Base-by-base conservation (phyloP, 2,113 vertebrate genomes). In the Takifugu bimaculatus region DNA sequence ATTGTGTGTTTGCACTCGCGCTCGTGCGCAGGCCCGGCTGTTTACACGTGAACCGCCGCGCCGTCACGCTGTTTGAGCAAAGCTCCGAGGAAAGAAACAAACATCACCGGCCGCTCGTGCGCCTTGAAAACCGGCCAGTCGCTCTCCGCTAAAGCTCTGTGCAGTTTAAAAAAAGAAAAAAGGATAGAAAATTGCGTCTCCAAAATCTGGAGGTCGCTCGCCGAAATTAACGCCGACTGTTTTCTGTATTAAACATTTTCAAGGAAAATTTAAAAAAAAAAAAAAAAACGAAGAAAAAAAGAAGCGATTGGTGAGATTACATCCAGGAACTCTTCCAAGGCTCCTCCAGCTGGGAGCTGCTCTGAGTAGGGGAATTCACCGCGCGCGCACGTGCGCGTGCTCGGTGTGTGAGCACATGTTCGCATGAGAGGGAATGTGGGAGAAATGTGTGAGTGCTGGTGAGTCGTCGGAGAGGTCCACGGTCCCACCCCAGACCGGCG, bases 71-170 rank as follows among this genome's bases (percentile, higher is more conserved):
- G 87, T 87, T 88, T 87, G 78, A 74, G 79, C 78, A 76, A 77
- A 85, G 68, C 68, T 83, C 78, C 1, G 61, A 77, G 70, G 79
- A 82, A 81, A 84, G 77, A 87, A 86, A 87, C 79, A 87, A 85
- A 88, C 83, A 86, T 85, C 85, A 86, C 82, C 77, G 74, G 72
- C 70, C 67, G 27, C 74, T 85, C 81, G 82, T 87, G 86, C 71
- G 85, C 81, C 83, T 80, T 83, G 83, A 83, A 70, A 69, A 57
- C 15, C 32, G 49, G 79, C 78, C 79, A 81, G 62, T 61, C 57
- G 15, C 70, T 87, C 79, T 60, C 76, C 78, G 52, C 79, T 74
- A 75, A 75, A 72, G 68, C 65, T 73, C 75, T 75, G 78, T 77
- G 54, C 63, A 72, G 83, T 70, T 79, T 63, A 65, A 71, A 70